These are phyloP conservation scores for Podarcis siculus DNA, from an alignment of 2,797 vertebrate species.

Conservation along the genomic window DNA sequence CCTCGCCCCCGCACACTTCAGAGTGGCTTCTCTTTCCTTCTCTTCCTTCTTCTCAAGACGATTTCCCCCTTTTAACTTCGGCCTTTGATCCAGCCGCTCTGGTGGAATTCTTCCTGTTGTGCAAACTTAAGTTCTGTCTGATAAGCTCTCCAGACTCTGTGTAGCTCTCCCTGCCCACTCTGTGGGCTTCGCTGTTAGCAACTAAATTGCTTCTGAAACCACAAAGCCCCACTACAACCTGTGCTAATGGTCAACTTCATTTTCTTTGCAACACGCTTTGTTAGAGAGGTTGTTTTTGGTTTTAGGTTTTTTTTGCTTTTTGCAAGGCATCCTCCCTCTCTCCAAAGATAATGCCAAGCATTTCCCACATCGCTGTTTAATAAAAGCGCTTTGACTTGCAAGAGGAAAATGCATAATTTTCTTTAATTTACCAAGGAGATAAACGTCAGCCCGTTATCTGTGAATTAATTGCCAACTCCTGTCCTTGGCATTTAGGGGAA, in stretches of 20 bases:
- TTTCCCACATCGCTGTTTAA: constrained; percentile 24
- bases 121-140: constrained; percentile 25
- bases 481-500: constrained; percentile 28
- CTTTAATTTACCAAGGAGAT: constrained; percentile 35
- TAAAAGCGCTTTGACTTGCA: neutral
- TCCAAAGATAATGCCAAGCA: constrained; percentile 18
- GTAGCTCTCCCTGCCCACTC: neutral
- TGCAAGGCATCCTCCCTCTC: constrained; percentile 10
- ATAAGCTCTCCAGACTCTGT: constrained; percentile 44
- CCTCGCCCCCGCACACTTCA: neutral
- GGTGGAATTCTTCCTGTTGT: constrained; percentile 41
- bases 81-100: neutral
- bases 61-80: constrained; percentile 4
- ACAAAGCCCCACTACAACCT: constrained; percentile 27
- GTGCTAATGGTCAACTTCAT: constrained; percentile 42
- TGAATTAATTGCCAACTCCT: neutral
- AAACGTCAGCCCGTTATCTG: neutral
- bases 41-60: constrained; percentile 25
- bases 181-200: constrained; percentile 37
- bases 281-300: constrained; percentile 3
- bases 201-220: constrained; percentile 39
- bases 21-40: neutral
- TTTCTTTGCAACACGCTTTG: constrained; percentile 35
- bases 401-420: neutral
- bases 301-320: neutral